phyloP scores from a whole-genome alignment of 2,113 vertebrate species.

The Pelecanus crispus region DNA sequence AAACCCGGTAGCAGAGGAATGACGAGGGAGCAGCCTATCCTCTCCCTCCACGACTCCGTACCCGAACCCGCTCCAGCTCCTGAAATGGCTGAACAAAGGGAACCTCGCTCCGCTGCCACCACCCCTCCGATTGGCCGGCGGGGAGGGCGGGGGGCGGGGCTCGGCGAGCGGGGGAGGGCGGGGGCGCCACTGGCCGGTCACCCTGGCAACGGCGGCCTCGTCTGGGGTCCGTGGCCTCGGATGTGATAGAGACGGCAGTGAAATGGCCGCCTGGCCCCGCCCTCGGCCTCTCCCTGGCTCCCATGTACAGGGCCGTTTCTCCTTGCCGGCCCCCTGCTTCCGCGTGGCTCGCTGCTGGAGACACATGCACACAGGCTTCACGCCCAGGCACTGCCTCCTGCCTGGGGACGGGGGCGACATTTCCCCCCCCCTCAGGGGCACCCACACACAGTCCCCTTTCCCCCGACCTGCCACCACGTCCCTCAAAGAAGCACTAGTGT shows the following conservation, averaged over 20 bases:
- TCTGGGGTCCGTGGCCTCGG: not conserved
- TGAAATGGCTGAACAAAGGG: conserved; percentile 66
- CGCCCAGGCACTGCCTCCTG: not conserved
- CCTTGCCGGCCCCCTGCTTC: not conserved
- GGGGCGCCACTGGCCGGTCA: conserved; percentile 32
- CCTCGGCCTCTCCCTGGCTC: too few relatives aligned
- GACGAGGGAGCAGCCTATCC: not conserved
- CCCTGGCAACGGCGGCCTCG: conserved; percentile 22
- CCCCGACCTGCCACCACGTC: not conserved
- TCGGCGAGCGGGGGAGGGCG: not conserved
- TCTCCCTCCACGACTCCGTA: not conserved
- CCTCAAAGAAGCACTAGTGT: too few relatives aligned
- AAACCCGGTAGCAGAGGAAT: not conserved
- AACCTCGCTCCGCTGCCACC: not conserved
- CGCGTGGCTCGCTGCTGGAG: not conserved
- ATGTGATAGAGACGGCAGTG: not conserved
- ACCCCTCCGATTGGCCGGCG: conserved; percentile 47
- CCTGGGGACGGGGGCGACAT: not conserved
- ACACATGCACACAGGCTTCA: too few relatives aligned
- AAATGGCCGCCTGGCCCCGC: not conserved
- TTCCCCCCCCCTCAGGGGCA: not conserved
- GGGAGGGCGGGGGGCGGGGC: conserved; percentile 45
- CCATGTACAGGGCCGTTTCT: not conserved
- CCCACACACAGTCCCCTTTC: not conserved
- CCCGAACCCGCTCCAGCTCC: not conserved